Evolutionary conservation across 2,113 vertebrate genomes (phyloP), one percentile per base, ranked within the genome.

Genomic region (Rhynchopsitta pachyrhyncha): DNA sequence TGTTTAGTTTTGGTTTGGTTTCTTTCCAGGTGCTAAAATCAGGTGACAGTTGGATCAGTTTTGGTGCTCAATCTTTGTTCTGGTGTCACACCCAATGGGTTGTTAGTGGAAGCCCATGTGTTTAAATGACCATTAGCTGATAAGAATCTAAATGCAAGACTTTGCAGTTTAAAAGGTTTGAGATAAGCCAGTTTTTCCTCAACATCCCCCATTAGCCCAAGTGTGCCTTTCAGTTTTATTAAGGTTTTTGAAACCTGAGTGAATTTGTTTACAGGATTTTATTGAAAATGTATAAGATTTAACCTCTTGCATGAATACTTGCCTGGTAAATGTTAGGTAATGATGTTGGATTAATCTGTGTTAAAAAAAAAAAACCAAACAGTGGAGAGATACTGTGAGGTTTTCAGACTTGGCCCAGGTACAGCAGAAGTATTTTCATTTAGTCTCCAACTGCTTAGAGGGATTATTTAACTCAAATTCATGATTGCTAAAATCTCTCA

Each of bases 391-490:
- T 71, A 59, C 10, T 62, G 33, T 55, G 14, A 47, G 41, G 41
- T 53, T 93, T 91, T 83, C 60, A 71, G 18, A 70, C 31, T 94
- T 95, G 86, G 90, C 68, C 52, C 63, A 88, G 57, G 60, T 93
- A 82, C 75, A 90, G 39, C n/a, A 85, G 68, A 90, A 93, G 71
- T 96, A 87, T 94, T 95, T 96, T 59, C 62, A 63, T 84, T 93
- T 91, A n/a, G 53, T 59, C 69, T 87, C 80, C 69, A 91, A 9
- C 49, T 92, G 53, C 83, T 95, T 83, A 70, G 57, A 92, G 57
- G 71, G 74, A 91, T 91, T 95, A 93, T 91, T 90, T 90, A 93
- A 73, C 59, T 93, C 59, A 78, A 52, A 82, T 83, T 91, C 85
- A 88, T 27, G 19, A 5, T 37, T 70, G 42, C 42, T 81, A 63